Percentiles rank a stretch among this genome's conserved stretches.
Evolutionary conservation across 2,888 invertebrate genomes (phyloP).

Genomic region (Pyrochroa serraticornis): DNA sequence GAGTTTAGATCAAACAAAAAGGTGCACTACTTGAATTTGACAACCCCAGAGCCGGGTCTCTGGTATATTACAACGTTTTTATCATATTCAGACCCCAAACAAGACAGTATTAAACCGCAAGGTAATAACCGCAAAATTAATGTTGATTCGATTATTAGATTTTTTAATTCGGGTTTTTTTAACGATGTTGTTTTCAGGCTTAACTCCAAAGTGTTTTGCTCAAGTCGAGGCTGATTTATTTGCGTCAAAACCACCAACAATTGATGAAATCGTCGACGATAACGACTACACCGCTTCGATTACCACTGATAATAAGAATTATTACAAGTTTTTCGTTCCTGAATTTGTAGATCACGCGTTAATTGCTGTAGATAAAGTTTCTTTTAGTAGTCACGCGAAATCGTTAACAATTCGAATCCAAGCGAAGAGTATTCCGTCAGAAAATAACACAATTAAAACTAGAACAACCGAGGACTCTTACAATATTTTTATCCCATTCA

Average conservation of each 20-base stretch:
- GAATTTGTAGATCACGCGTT: conserved; percentile 43
- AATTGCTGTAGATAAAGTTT: conserved; percentile 42
- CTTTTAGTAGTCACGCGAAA: conserved; percentile 38
- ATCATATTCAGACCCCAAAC: conserved; percentile 76
- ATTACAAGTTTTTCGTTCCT: conserved; percentile 51
- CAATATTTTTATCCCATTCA: conserved; percentile 54
- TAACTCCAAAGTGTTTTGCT: conserved; percentile 62
- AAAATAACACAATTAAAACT: conserved; percentile 47
- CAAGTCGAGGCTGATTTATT: conserved; percentile 53
- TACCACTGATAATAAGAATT: conserved; percentile 35
- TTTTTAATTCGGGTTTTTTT: too few relatives aligned
- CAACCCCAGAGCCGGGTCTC: conserved; percentile 73
- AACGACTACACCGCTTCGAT: conserved; percentile 32
- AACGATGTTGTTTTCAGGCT: conserved; percentile 62
- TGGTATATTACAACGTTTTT: conserved; percentile 83
- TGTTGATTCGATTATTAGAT: too few relatives aligned
- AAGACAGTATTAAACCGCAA: conserved; percentile 75
- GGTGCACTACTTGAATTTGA: conserved; percentile 65
- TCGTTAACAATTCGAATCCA: conserved; percentile 58
- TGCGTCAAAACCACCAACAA: conserved; percentile 34
- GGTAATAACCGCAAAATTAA: conserved; percentile 58
- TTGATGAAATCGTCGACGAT: conserved; percentile 41
- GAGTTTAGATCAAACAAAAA: conserved; percentile 68
- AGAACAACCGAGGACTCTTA: conserved; percentile 26
- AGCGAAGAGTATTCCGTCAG: conserved; percentile 60